Conservation (phyloP, 1,140 invertebrate genomes). For the Eciton burchellii region DNA sequence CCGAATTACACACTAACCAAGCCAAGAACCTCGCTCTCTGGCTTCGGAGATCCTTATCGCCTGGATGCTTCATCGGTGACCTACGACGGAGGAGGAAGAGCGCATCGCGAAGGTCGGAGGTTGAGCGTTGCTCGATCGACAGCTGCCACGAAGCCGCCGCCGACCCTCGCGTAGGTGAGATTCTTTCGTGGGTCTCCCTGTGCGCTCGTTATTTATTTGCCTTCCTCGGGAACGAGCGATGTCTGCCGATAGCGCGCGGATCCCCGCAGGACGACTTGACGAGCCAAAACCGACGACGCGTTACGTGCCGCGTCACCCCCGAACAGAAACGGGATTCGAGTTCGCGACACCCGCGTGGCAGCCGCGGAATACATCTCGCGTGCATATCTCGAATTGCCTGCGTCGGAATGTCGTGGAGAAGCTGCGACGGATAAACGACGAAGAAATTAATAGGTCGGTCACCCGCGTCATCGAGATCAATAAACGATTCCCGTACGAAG, state of each 20-base stretch:
- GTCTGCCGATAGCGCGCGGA: conserved; percentile 37
- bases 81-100: conserved; percentile 53
- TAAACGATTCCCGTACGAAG: neutral
- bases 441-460: conserved; percentile 40
- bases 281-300: conserved; percentile 47
- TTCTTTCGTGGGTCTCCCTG: conserved; percentile 49
- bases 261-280: conserved; percentile 25
- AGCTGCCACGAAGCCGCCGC: conserved; percentile 70
- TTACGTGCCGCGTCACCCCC: conserved; percentile 11
- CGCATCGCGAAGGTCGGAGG: conserved; percentile 68
- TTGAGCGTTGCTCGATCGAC: conserved; percentile 73
- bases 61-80: conserved; percentile 70
- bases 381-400: conserved; percentile 41
- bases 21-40: conserved; percentile 43
- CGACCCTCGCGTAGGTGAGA: conserved; percentile 68
- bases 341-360: conserved; percentile 37
- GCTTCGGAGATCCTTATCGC: conserved; percentile 70
- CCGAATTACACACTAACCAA: conserved; percentile 70
- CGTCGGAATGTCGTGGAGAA: conserved; percentile 2
- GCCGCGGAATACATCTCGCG: conserved; percentile 17
- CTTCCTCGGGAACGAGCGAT: conserved; percentile 25
- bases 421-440: conserved; percentile 19
- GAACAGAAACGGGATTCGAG: conserved; percentile 26
- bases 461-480: neutral
- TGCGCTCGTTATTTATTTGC: conserved; percentile 44